Evolutionary conservation across 2,888 invertebrate species (phyloP).

Genomic region (Drosophila neonasuta): DNA sequence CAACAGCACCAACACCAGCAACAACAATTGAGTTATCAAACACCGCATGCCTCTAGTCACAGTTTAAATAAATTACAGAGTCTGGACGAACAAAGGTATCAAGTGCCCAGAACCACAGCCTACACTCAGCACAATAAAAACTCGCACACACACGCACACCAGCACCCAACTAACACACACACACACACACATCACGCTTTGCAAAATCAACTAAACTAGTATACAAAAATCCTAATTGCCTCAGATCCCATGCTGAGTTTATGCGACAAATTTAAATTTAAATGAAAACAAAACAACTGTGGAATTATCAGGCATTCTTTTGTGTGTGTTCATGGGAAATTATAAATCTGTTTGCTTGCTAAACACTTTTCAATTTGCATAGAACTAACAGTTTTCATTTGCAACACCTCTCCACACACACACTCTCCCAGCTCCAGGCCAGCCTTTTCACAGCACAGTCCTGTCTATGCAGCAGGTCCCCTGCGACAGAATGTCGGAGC

Average conservation of each 20-base stretch:
- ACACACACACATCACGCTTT: not conserved
- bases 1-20: slow-evolving; percentile 41
- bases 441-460: slow-evolving; percentile 62
- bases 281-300: slow-evolving; percentile 3
- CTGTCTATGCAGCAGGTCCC: slow-evolving; percentile 68
- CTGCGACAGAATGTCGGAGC: slow-evolving; percentile 30
- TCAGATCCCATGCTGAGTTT: slow-evolving; percentile 5
- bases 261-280: slow-evolving; percentile 1
- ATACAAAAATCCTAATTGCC: slow-evolving; percentile 23
- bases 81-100: slow-evolving; percentile 80
- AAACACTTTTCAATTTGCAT: slow-evolving; percentile 21
- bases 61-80: slow-evolving; percentile 79
- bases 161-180: not conserved
- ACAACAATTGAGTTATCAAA: slow-evolving; percentile 64
- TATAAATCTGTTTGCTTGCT: not conserved
- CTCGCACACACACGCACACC: slow-evolving; percentile 15
- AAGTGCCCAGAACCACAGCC: slow-evolving; percentile 26
- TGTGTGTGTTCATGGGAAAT: slow-evolving; percentile 1
- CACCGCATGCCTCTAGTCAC: slow-evolving; percentile 80
- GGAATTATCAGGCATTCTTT: not conserved
- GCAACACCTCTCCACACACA: not conserved
- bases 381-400: slow-evolving; percentile 27
- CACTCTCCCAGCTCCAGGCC: slow-evolving; percentile 59
- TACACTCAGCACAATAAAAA: slow-evolving; percentile 20
- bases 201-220: slow-evolving; percentile 13